These are phyloP conservation scores for Meliscaeva auricollis DNA, from an alignment of 2,888 invertebrate species.

Conservation along the genomic window DNA sequence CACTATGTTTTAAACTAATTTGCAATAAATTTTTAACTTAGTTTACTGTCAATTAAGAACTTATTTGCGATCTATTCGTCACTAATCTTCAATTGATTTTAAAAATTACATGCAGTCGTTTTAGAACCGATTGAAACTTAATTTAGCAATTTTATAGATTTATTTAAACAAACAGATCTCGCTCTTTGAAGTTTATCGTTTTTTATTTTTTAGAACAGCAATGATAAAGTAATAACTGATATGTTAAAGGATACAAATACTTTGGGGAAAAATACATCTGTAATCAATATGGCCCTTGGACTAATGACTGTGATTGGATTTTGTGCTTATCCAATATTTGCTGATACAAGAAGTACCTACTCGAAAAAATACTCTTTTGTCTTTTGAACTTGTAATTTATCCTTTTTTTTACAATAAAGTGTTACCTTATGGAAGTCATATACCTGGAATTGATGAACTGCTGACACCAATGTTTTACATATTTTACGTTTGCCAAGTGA, in stretches of 20 bases:
- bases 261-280: slow-evolving; percentile 74
- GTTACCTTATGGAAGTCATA: slow-evolving; percentile 80
- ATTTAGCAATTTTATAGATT: too few species aligned
- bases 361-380: background rate
- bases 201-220: slow-evolving; percentile 32
- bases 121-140: too few species aligned
- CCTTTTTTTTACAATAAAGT: slow-evolving; percentile 68
- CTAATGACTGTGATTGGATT: slow-evolving; percentile 72
- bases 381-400: background rate
- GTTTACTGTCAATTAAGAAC: too few species aligned
- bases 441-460: slow-evolving; percentile 78
- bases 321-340: slow-evolving; percentile 73
- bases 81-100: too few species aligned
- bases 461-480: slow-evolving; percentile 79
- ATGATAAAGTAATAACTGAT: slow-evolving; percentile 44
- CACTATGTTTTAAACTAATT: too few species aligned
- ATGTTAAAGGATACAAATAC: slow-evolving; percentile 77
- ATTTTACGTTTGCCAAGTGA: slow-evolving; percentile 78
- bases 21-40: too few species aligned
- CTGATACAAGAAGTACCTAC: slow-evolving; percentile 49
- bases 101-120: too few species aligned
- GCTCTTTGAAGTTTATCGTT: too few species aligned
- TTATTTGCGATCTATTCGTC: too few species aligned
- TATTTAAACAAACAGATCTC: too few species aligned
- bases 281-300: slow-evolving; percentile 72